A percentile compares a stretch with the other conserved stretches of the same genome.
phyloP scores from a whole-genome alignment of 2,113 vertebrate genomes.

The Okapia johnstoni region DNA sequence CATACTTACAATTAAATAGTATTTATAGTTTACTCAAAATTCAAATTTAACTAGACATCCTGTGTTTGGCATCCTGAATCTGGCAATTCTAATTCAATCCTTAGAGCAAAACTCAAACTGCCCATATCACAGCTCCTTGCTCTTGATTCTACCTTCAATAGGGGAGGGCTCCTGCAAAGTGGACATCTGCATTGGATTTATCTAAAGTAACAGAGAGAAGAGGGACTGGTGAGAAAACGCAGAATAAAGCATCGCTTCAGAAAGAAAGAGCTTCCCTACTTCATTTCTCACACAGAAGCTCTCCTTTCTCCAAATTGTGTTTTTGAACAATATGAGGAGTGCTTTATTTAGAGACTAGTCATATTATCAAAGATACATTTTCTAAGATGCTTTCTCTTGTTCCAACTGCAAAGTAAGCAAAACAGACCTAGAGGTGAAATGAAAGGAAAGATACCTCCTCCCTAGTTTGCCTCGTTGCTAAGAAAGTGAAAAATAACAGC shows the following conservation, averaged over 20 bases:
- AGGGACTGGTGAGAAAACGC: not conserved
- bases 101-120: not conserved
- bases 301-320: not conserved
- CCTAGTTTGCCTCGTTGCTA: not conserved
- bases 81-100: not conserved
- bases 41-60: not conserved
- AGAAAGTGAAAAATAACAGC: slow-evolving; percentile 10
- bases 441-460: not conserved
- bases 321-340: not conserved
- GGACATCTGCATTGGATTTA: not conserved
- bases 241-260: not conserved
- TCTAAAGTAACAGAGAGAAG: not conserved
- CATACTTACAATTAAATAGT: not conserved
- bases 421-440: not conserved
- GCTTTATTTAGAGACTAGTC: not conserved
- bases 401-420: not conserved
- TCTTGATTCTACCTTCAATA: not conserved
- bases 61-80: not conserved
- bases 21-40: not conserved
- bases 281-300: not conserved
- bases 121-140: not conserved
- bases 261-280: not conserved
- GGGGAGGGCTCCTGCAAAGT: not conserved
- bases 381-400: not conserved
- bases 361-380: not conserved